Base-by-base conservation (phyloP, 2,797 vertebrate species). In the Taeniopygia guttata region DNA sequence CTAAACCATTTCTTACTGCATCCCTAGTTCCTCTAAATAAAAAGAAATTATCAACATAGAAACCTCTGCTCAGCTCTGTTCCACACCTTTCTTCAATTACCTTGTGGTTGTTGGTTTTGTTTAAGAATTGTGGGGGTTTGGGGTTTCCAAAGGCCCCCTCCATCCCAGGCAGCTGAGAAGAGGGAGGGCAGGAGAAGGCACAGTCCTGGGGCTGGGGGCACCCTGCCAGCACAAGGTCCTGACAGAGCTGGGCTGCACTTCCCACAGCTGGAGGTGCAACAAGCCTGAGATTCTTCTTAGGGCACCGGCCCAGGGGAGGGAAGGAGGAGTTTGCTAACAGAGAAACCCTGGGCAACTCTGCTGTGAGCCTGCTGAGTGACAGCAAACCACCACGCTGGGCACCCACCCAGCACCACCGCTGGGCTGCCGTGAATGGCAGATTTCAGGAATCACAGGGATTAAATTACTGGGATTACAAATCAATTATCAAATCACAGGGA, bases 161-260 rank as follows among this genome's bases (percentile, higher is more conserved):
- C 17, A 7, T 9, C n/a, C 32, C 36, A 23, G 34, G 3, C 45
- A 7, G n/a, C 27, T 4, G 19, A 23, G 45, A 54, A 16, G 40
- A 26, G 18, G 46, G 36, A 23, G 2, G 51, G 40, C 7, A 48
- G 56, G 17, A 32, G 68, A 7, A 38, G 22, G 46, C 64, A 22
- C 0, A 0, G 22, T 5, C 7, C 46, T 5, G 23, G n/a, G 25
- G 46, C 56, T 15, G 23, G 15, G 46, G 21, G 18, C 9, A 2
- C 14, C 30, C 49, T 40, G 23, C 16, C 27, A 15, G 66, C 20
- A 11, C 40, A 11, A 16, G 55, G 60, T 13, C 7, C 48, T 36
- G 77, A 3, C 8, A 2, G 45, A 48, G 59, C 30, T 2, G 5
- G n/a, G 9, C 38, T 8, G 2, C 0, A 1, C 49, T 51, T 76